Base-by-base conservation (phyloP, 2,113 vertebrate genomes). In the Pomatostomus ruficeps region DNA sequence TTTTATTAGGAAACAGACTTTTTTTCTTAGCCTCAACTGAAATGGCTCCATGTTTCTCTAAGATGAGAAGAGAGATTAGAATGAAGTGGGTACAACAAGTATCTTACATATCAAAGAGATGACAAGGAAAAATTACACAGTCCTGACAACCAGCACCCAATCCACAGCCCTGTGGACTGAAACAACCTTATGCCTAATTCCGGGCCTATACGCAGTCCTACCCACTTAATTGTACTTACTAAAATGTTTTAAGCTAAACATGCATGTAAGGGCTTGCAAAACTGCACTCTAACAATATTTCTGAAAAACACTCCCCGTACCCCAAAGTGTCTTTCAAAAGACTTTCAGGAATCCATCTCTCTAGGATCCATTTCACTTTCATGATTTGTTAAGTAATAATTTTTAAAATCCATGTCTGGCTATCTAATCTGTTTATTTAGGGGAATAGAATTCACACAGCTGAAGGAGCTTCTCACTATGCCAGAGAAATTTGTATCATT, bases 1-100 rank as follows among this genome's bases (percentile, higher is more conserved):
- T 95, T 93, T 95, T 87, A 87, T 40, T 95, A 78, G 61, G 74
- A 93, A 95, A 95, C 6, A 81, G 36, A 52, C 36, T 84, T 91
- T 2, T 1, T 58, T 67, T 75, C 22, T 80, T 67, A 74, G n/a
- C 42, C 52, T 75, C 65, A 65, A 36, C 28, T 81, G 61, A 91
- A 93, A 93, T 28, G 54, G 62, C 68, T 89, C 65, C 45, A 42
- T 49, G 40, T 49, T 87, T 31, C 68, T 61, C 62, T 82, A 81
- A 74, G 31, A 85, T 59, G 61, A 91, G 61, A 84, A 54, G 26
- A 77, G 74, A 95, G 61, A 96, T 84, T 49, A 89, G 57, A 70
- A 78, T 9, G 1, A 88, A 90, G 54, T 52, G 40, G 48, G 58
- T 81, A 89, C 38, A 91, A 82, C 3, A 71, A 55, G 28, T 55